These are phyloP conservation scores for Gouania willdenowi DNA, from an alignment of 2,797 vertebrate species.

Conservation along the genomic window DNA sequence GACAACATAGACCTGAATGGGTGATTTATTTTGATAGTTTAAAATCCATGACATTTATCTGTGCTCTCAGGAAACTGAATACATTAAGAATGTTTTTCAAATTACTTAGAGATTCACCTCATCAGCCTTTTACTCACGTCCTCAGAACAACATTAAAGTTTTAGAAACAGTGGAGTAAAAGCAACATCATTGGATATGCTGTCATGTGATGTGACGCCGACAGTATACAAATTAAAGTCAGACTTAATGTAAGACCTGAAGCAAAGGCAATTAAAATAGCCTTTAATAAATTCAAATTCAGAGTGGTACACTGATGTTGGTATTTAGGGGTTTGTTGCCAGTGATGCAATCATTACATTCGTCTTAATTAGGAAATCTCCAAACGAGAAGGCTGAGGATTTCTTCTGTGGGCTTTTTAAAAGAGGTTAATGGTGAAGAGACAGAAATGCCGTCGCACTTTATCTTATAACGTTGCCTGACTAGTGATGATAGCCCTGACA, in stretches of 20 bases:
- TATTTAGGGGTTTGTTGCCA: constrained; percentile 34
- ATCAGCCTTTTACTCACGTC: not conserved
- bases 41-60: no score
- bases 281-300: constrained; percentile 6
- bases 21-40: no score
- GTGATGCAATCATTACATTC: constrained; percentile 54
- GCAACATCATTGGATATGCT: constrained; percentile 6
- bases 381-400: constrained; percentile 13
- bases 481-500: constrained; percentile 38
- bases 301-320: constrained; percentile 34
- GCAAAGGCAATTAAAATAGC: constrained; percentile 24
- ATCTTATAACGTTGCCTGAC: constrained; percentile 28
- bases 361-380: constrained; percentile 39
- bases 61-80: no score
- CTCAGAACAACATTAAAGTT: constrained; percentile 14
- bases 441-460: constrained; percentile 18
- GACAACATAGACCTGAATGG: no score
- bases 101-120: no score
- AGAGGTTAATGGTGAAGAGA: constrained; percentile 16
- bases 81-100: no score
- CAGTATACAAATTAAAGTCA: constrained; percentile 23
- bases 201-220: not conserved
- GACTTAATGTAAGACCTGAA: constrained; percentile 39
- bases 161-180: not conserved
- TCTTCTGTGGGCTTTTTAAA: constrained; percentile 24